Conservation (phyloP, 2,113 vertebrate genomes). For the Nanger granti region DNA sequence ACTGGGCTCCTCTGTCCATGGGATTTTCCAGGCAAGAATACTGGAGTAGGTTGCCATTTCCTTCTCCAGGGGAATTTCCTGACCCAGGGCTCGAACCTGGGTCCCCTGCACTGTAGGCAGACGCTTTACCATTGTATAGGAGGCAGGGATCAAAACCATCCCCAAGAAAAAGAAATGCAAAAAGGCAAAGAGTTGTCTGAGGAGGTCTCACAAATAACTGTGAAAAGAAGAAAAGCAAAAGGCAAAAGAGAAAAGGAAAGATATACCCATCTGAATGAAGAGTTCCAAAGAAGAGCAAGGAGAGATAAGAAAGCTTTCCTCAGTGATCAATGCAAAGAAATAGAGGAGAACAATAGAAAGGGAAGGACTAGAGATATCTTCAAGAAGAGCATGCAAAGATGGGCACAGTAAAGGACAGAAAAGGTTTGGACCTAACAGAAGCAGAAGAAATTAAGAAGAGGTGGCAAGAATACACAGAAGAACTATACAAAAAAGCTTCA, state of each 20-base stretch:
- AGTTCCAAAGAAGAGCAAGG: not conserved
- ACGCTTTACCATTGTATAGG: not conserved
- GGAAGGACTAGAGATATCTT: not conserved
- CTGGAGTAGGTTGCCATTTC: too few species aligned
- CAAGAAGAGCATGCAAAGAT: not conserved
- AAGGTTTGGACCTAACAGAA: not conserved
- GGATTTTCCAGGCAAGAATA: too few species aligned
- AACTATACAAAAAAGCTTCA: not conserved
- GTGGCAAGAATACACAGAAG: not conserved
- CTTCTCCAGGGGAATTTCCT: too few species aligned
- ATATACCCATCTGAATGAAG: not conserved
- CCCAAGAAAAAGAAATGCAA: not conserved
- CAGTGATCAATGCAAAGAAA: not conserved
- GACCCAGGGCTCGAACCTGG: too few species aligned
- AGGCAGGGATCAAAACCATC: not conserved
- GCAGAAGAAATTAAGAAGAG: not conserved
- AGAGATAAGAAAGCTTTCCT: not conserved
- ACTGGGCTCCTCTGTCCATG: too few species aligned
- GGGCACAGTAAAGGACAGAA: not conserved
- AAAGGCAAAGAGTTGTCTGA: not conserved
- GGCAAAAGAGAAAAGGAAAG: not conserved
- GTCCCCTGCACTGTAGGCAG: too few species aligned
- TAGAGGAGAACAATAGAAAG: not conserved
- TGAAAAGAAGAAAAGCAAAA: not conserved
- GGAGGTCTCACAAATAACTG: not conserved